Evolutionary conservation across 2,888 invertebrate species (phyloP).

Genomic region (Calephelis perditalis): DNA sequence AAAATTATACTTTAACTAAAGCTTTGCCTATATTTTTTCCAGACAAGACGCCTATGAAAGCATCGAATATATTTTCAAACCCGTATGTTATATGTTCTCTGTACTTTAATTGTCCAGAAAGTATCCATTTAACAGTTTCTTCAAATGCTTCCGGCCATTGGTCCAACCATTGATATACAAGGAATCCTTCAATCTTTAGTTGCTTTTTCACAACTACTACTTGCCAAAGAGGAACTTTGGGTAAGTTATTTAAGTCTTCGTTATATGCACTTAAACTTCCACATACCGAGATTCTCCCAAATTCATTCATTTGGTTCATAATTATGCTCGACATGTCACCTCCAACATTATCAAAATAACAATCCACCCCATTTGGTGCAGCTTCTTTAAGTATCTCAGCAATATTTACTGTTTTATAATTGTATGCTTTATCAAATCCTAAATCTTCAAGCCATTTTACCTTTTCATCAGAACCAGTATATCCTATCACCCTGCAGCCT

Average conservation of each 20-base stretch:
- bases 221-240: slow-evolving; percentile 66
- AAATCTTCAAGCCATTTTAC: slow-evolving; percentile 82
- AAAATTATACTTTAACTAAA: slow-evolving; percentile 76
- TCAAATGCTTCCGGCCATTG: slow-evolving; percentile 77
- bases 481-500: slow-evolving; percentile 80
- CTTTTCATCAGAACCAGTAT: slow-evolving; percentile 84
- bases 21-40: slow-evolving; percentile 84
- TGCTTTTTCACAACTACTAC: slow-evolving; percentile 73
- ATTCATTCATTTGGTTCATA: slow-evolving; percentile 14
- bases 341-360: slow-evolving; percentile 87
- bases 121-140: slow-evolving; percentile 78
- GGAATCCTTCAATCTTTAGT: slow-evolving; percentile 81
- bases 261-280: slow-evolving; percentile 31
- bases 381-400: slow-evolving; percentile 73
- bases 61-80: slow-evolving; percentile 82
- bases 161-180: slow-evolving; percentile 65
- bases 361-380: slow-evolving; percentile 84
- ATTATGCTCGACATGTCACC: slow-evolving; percentile 54
- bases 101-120: slow-evolving; percentile 80
- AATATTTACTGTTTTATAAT: slow-evolving; percentile 78
- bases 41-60: slow-evolving; percentile 79
- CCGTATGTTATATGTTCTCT: slow-evolving; percentile 82
- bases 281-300: slow-evolving; percentile 17
- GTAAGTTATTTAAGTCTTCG: slow-evolving; percentile 35
- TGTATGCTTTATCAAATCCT: slow-evolving; percentile 68